Conservation (phyloP, 2,113 vertebrate species). For the Alosa alosa region DNA sequence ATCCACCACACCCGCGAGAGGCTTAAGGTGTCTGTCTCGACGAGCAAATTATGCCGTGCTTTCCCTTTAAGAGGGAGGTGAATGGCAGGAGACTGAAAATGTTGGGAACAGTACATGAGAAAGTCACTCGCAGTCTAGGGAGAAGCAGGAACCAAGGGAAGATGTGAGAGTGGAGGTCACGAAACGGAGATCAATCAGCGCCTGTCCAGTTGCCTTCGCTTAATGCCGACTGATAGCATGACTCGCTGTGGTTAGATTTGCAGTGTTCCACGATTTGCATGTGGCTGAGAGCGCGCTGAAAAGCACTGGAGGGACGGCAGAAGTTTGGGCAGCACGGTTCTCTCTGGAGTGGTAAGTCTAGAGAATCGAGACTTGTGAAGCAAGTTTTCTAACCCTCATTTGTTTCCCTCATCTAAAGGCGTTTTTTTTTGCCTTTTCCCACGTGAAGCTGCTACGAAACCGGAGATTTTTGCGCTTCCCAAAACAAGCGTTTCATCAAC, state of each 20-base stretch:
- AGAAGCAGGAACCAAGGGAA: constrained; percentile 47
- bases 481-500: not conserved
- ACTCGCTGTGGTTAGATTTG: not conserved
- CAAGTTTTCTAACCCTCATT: not conserved
- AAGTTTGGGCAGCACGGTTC: constrained; percentile 37
- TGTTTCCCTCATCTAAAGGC: not conserved
- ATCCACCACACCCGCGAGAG: not conserved
- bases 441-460: not conserved
- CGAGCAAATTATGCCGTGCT: constrained; percentile 53
- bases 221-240: not conserved
- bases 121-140: constrained; percentile 58
- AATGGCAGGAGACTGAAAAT: constrained; percentile 60
- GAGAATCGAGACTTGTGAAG: not conserved
- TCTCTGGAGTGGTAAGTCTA: constrained; percentile 51
- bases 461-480: not conserved
- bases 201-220: constrained; percentile 16
- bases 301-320: constrained; percentile 30
- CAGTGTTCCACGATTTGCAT: constrained; percentile 27
- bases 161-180: constrained; percentile 23
- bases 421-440: not conserved
- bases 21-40: not conserved
- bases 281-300: constrained; percentile 19
- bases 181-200: constrained; percentile 1
- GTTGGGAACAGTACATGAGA: constrained; percentile 60
- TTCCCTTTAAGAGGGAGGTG: constrained; percentile 80